Conservation (phyloP, 2,113 vertebrate genomes). For the Sorex araneus region DNA sequence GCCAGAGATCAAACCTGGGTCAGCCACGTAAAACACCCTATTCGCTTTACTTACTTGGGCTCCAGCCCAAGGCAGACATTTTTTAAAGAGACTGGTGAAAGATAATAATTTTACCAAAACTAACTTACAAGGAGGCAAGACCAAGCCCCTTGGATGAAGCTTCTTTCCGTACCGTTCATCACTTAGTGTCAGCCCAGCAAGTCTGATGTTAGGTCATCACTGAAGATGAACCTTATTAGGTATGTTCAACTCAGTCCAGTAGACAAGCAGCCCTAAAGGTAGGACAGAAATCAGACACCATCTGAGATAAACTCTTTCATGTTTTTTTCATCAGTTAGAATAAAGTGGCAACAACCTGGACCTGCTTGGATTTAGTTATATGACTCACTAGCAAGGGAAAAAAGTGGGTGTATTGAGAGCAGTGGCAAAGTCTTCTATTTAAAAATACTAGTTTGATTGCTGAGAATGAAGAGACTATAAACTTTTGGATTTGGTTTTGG, state of each 20-base stretch:
- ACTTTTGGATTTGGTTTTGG: too few species aligned
- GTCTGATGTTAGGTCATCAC: background rate
- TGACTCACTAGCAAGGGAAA: background rate
- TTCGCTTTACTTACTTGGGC: too few species aligned
- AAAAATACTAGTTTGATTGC: background rate
- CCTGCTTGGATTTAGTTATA: background rate
- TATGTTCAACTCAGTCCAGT: background rate
- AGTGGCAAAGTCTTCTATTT: background rate
- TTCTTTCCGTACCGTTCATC: background rate
- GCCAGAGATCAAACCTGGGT: too few species aligned
- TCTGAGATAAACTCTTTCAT: background rate
- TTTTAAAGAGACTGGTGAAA: too few species aligned
- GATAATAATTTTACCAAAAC: too few species aligned
- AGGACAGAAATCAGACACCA: background rate
- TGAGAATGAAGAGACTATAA: too few species aligned
- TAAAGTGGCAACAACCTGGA: background rate
- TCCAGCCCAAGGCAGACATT: too few species aligned
- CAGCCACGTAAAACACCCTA: too few species aligned
- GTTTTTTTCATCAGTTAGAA: conserved; percentile 15
- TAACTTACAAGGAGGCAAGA: background rate
- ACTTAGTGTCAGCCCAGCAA: background rate
- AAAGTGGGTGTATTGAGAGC: background rate
- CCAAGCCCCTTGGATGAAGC: background rate
- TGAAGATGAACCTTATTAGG: background rate
- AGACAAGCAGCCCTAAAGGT: background rate